Conservation (phyloP, 2,113 vertebrate species). For the Ascaphus truei region DNA sequence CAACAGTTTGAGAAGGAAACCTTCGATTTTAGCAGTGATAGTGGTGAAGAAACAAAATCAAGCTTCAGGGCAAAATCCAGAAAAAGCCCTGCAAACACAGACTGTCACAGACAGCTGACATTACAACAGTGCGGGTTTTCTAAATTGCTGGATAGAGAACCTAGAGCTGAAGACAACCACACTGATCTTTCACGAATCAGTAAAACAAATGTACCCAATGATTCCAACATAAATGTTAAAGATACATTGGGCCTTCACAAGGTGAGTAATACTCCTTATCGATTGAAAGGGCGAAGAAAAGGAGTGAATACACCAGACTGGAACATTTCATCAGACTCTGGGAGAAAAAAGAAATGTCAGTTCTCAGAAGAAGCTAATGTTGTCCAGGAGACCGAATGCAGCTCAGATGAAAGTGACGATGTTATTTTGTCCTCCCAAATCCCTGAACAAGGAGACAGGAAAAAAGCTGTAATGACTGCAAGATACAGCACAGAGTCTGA, state of each 20-base stretch:
- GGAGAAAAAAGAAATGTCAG: slow-evolving; percentile 33
- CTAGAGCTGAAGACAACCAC: slow-evolving; percentile 4
- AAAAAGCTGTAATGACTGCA: slow-evolving; percentile 26
- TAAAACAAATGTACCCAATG: not conserved
- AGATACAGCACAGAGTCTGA: not conserved
- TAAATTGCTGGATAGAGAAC: slow-evolving; percentile 63
- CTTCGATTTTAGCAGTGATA: slow-evolving; percentile 72
- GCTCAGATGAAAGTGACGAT: slow-evolving; percentile 48
- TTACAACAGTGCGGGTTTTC: slow-evolving; percentile 80
- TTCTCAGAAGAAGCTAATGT: slow-evolving; percentile 27
- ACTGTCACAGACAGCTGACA: slow-evolving; percentile 53
- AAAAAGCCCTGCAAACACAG: slow-evolving; percentile 29
- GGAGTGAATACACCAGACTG: slow-evolving; percentile 15
- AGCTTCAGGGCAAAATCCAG: slow-evolving; percentile 41
- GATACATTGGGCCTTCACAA: slow-evolving; percentile 20
- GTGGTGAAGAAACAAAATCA: slow-evolving; percentile 69
- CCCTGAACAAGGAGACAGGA: slow-evolving; percentile 1
- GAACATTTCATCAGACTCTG: slow-evolving; percentile 50
- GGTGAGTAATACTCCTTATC: slow-evolving; percentile 12
- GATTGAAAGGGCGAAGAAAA: slow-evolving; percentile 27
- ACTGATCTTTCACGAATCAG: slow-evolving; percentile 10
- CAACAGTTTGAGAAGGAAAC: slow-evolving; percentile 36
- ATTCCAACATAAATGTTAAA: slow-evolving; percentile 15
- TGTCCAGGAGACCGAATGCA: slow-evolving; percentile 47
- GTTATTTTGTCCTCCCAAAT: slow-evolving; percentile 49